Evolutionary conservation across 2,113 vertebrate genomes (phyloP).

Genomic region (Tonatia bakeri): DNA sequence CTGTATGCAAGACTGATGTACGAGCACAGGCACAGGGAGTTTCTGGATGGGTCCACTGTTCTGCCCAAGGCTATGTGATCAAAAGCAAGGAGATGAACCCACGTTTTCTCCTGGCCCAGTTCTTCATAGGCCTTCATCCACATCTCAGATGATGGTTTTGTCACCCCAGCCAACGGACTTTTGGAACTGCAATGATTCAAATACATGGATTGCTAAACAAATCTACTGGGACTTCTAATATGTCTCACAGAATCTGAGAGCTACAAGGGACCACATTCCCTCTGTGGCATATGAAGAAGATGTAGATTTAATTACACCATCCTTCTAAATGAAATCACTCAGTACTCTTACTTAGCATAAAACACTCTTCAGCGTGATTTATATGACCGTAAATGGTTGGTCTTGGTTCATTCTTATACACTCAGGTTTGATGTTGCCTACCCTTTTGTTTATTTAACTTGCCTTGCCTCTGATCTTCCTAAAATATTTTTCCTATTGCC

Average conservation of each 20-base stretch:
- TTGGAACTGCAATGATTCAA: not conserved
- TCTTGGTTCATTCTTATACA: not conserved
- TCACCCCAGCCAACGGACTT: not conserved
- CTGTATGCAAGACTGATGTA: not conserved
- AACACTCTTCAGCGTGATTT: not conserved
- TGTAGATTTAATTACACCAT: not conserved
- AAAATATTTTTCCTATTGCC: not conserved
- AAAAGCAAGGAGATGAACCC: not conserved
- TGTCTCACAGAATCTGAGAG: slow-evolving; percentile 5
- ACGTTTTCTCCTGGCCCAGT: not conserved
- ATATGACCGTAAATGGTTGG: not conserved
- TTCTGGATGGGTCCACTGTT: not conserved
- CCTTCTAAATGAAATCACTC: not conserved
- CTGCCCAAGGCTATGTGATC: not conserved
- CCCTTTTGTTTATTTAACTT: not conserved
- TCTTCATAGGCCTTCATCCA: not conserved
- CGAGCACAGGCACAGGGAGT: not conserved
- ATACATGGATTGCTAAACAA: not conserved
- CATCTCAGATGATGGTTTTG: not conserved
- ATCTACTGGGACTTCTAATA: not conserved
- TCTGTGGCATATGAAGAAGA: not conserved
- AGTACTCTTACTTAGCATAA: not conserved
- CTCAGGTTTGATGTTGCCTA: not conserved
- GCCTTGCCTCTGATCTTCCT: not conserved
- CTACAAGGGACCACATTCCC: not conserved